Evolutionary conservation across 2,113 vertebrate species (phyloP).

Genomic region (Carassius auratus): DNA sequence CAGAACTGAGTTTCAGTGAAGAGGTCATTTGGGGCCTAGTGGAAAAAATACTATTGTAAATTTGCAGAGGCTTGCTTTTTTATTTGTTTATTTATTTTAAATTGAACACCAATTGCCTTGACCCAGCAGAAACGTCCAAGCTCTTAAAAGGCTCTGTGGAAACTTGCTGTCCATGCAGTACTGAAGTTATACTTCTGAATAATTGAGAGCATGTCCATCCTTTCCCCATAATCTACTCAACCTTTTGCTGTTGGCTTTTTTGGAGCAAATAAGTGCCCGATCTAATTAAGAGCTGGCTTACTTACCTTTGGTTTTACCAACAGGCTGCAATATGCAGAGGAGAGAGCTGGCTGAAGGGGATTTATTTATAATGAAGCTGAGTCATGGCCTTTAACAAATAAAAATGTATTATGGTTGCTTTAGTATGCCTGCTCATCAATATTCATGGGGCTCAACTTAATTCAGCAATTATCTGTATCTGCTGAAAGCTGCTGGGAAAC

Average conservation of each 20-base stretch:
- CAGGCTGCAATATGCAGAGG: constrained; percentile 38
- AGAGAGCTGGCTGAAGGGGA: constrained; percentile 45
- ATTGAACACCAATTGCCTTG: constrained; percentile 70
- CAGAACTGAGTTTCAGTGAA: constrained; percentile 32
- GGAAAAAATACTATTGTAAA: constrained; percentile 66
- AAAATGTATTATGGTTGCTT: constrained; percentile 46
- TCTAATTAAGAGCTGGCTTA: constrained; percentile 69
- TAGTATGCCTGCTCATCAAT: constrained; percentile 53
- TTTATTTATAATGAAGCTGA: constrained; percentile 60
- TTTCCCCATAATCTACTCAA: constrained; percentile 69
- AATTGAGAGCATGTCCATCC: constrained; percentile 68
- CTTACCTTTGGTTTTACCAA: constrained; percentile 66
- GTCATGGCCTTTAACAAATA: constrained; percentile 57
- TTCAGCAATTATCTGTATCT: constrained; percentile 37
- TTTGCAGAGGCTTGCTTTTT: constrained; percentile 70
- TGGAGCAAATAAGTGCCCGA: constrained; percentile 74
- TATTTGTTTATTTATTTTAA: constrained; percentile 45
- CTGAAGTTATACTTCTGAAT: constrained; percentile 70
- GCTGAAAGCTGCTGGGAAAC: constrained; percentile 47
- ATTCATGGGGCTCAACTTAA: constrained; percentile 49
- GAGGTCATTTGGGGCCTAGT: constrained; percentile 29
- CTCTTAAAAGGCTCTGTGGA: constrained; percentile 74
- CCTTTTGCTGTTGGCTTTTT: constrained; percentile 73
- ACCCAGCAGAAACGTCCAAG: constrained; percentile 76
- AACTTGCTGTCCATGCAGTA: constrained; percentile 78